Base-by-base conservation (phyloP, 2,888 invertebrate genomes). In the Shargacucullia verbasci region DNA sequence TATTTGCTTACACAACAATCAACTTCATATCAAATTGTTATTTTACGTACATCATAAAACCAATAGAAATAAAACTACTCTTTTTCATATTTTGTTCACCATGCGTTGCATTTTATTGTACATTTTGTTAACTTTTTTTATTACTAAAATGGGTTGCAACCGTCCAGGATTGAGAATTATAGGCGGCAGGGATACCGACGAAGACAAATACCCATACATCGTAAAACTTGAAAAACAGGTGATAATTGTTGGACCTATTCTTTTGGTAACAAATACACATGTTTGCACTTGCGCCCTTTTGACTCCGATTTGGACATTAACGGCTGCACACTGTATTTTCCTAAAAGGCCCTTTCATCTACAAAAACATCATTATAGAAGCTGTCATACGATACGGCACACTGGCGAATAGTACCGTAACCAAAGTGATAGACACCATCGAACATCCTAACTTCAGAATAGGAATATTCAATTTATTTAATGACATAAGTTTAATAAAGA, bases 401-500 rank as follows among this genome's bases (percentile, higher is more conserved):
- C 8, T 8, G 0, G 2, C 13, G 0, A 14, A 7, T 1, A 15
- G 0, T 5, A 8, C 0, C 0, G 0, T 1, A 8, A 27, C 20
- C 1, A 8, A 43, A 13, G 34, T 62, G 0, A 9, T 25, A 0
- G 0, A 31, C 14, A 2, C 0, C 10, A 12, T 62, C 1, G 0
- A 0, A 20, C 65, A 65, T 14, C 65, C 62, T 6, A 2, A 25
- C 9, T 68, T 20, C 33, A 25, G 3, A 14, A 0, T 9, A 0
- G 37, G 15, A 10, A 0, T 0, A 0, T 12, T 0, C 8, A 33
- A 38, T 3, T 0, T 62, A 12, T 5, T 0, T 1, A 62, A 56
- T 39, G 70, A 65, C 27, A 49, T 65, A 43, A 63, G 34, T 43
- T 31, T 65, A 15, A 10, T 43, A 11, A 55, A 31, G 38, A 40